Conservation (phyloP, 1,140 invertebrate species). For the Conus ventricosus region DNA sequence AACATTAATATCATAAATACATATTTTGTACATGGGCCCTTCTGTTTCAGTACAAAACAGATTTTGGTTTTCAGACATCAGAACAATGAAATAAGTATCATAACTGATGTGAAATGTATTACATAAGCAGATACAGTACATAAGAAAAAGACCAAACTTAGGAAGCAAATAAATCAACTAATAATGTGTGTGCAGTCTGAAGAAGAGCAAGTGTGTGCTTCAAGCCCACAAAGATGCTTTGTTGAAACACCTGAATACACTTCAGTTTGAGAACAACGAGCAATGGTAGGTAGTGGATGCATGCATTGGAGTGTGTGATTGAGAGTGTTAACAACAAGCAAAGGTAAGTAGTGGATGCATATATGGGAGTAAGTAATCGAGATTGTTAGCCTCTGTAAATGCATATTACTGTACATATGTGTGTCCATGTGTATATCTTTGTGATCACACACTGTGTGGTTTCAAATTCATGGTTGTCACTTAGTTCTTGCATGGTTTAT, state of each 20-base stretch:
- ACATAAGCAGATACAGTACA: too few relatives aligned
- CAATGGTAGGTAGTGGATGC: constrained; percentile 36
- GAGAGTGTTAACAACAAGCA: constrained; percentile 25
- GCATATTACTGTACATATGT: neutral
- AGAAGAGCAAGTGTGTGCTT: constrained; percentile 51
- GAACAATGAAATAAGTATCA: too few relatives aligned
- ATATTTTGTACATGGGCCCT: too few relatives aligned
- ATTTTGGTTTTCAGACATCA: too few relatives aligned
- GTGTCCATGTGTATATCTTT: neutral
- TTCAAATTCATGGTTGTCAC: too few relatives aligned
- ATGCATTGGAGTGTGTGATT: neutral
- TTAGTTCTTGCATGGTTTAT: too few relatives aligned
- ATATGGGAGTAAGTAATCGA: neutral
- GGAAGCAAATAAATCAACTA: too few relatives aligned
- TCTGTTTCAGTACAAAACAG: too few relatives aligned
- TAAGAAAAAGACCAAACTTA: too few relatives aligned
- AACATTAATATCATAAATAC: too few relatives aligned
- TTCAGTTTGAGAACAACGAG: constrained; percentile 38
- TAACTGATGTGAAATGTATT: too few relatives aligned
- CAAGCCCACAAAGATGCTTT: constrained; percentile 53
- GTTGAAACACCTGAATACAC: constrained; percentile 41
- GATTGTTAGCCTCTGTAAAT: neutral
- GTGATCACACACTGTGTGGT: neutral
- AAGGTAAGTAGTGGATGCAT: constrained; percentile 30
- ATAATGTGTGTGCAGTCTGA: constrained; percentile 44